These are phyloP conservation scores for Bujurquina vittata DNA, from an alignment of 2,113 vertebrate genomes.

Conservation along the genomic window DNA sequence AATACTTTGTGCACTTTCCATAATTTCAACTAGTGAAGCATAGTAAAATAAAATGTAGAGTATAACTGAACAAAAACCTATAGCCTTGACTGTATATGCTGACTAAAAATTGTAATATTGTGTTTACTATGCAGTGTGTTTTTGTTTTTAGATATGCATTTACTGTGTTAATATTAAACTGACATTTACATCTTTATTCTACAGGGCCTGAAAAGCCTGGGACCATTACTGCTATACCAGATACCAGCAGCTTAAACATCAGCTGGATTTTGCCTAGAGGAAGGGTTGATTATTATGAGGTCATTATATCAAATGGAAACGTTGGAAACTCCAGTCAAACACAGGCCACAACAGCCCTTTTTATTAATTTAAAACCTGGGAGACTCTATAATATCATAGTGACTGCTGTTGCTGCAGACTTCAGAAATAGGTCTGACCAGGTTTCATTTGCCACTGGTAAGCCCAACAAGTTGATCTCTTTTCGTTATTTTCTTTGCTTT, in stretches of 20 bases:
- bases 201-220: conserved; percentile 54
- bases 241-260: conserved; percentile 32
- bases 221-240: neutral
- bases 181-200: neutral
- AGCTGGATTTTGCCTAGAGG: conserved; percentile 50
- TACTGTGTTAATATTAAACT: neutral
- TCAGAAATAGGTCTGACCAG: neutral
- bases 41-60: neutral
- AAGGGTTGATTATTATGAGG: neutral
- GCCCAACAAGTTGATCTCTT: neutral
- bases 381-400: conserved; percentile 45
- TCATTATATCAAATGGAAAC: conserved; percentile 1
- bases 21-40: rapidly evolving
- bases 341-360: rapidly evolving
- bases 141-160: neutral
- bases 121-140: neutral
- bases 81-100: neutral
- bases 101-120: rapidly evolving
- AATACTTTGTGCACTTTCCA: rapidly evolving
- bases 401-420: conserved; percentile 46
- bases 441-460: conserved; percentile 60
- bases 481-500: neutral
- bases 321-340: rapidly evolving
- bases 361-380: conserved; percentile 49
- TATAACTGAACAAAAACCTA: neutral